Evolutionary conservation across 1,140 invertebrate species (phyloP), one percentile per base, ranked within the genome.

Genomic region (Piezodorus guildinii): DNA sequence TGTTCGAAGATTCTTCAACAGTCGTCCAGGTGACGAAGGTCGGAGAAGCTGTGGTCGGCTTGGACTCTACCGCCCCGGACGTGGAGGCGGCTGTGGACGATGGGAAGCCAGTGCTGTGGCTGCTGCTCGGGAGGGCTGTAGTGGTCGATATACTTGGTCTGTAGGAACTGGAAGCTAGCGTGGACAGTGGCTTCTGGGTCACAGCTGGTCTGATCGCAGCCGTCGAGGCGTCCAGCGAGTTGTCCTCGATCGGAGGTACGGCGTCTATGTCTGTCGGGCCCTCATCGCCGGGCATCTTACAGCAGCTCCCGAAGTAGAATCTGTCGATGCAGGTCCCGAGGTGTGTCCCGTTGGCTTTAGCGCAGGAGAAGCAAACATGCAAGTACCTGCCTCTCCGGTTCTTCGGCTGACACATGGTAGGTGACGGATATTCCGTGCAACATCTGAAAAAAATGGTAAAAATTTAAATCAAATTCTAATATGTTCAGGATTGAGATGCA

Each of bases 351-450:
- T 94, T 93, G 27, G 86, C 82, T 78, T 93, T 92, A 39, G 91
- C 82, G 72, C 93, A 96, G 66, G 92, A 88, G 74, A 91, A 62
- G 91, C 91, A 73, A 96, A 94, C 91, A 96, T 96, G 72, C 92
- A 96, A 10, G 90, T 80, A 10, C 92, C 92, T 61, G 83, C 85
- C 67, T 89, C 83, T 5, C 83, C 85, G 21, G 83, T 85, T 72
- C 82, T 81, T 71, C 87, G 82, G 58, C 86, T 88, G 71, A 91
- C 82, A 75, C 91, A 94, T 39, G 88, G 86, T 68, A 93, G 76
- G 69, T 91, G 89, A 71, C 89, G 81, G 71, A 93, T 93, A 74
- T 92, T 91, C 68, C 90, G 83, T 70, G 86, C 89, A 68, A 79
- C 77, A 74, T 83, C 86, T 88, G 74, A 75, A n/a, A 66, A 70